Conservation (phyloP, 1,140 invertebrate species). For the Maconellicoccus hirsutus region DNA sequence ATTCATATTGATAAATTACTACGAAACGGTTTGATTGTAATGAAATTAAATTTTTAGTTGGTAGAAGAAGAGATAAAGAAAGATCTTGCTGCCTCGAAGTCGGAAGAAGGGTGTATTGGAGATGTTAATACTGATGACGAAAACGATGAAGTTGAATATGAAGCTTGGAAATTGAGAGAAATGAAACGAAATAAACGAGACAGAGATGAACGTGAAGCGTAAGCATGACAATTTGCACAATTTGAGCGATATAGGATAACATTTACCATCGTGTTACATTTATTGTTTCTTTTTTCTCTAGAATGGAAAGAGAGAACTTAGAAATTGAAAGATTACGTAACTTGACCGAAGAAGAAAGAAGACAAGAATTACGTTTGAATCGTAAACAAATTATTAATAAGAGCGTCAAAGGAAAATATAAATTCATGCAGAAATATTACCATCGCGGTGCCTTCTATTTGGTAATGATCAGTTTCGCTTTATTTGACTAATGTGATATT, state of each 20-base stretch:
- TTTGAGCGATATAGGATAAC: no score
- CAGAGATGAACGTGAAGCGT: slow-evolving; percentile 83
- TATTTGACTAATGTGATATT: no score
- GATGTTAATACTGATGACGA: slow-evolving; percentile 95
- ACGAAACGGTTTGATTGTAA: no score
- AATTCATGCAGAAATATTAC: slow-evolving; percentile 99
- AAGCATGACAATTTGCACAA: no score
- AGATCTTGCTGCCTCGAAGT: slow-evolving; percentile 43
- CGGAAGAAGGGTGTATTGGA: slow-evolving; percentile 55
- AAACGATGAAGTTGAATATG: slow-evolving; percentile 95
- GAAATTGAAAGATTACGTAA: slow-evolving; percentile 85
- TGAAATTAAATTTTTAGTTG: slow-evolving; percentile 41
- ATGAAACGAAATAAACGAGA: slow-evolving; percentile 91
- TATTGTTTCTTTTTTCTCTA: no score
- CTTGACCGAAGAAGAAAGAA: slow-evolving; percentile 93
- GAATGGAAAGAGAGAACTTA: slow-evolving; percentile 68
- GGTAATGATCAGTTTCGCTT: slow-evolving; percentile 34
- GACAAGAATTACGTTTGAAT: slow-evolving; percentile 79
- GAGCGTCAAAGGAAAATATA: slow-evolving; percentile 95
- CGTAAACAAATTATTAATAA: slow-evolving; percentile 92
- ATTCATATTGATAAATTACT: no score
- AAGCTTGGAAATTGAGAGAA: slow-evolving; percentile 94
- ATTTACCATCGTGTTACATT: no score
- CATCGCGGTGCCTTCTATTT: slow-evolving; percentile 98
- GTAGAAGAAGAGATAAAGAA: slow-evolving; percentile 81